Conservation (phyloP, 2,797 vertebrate genomes). For the Platalea minor region DNA sequence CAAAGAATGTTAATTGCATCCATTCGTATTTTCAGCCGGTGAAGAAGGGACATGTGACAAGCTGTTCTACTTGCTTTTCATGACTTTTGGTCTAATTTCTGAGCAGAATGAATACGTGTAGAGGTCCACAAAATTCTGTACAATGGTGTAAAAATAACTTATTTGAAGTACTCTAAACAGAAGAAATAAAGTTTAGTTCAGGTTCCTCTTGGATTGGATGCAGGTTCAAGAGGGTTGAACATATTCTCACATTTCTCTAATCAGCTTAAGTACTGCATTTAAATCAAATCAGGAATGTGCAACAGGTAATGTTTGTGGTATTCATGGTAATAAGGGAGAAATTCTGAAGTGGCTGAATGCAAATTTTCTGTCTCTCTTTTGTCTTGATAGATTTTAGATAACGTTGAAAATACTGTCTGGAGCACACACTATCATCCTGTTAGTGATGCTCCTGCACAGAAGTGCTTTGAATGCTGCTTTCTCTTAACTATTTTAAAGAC, state of each 20-base stretch:
- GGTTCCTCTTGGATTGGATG: background rate
- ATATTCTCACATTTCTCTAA: slow-evolving; percentile 45
- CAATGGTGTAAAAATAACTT: background rate
- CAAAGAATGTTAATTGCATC: background rate
- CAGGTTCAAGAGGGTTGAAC: slow-evolving; percentile 47
- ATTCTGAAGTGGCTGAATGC: slow-evolving; percentile 54
- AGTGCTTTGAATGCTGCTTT: background rate
- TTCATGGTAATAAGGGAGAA: slow-evolving; percentile 66
- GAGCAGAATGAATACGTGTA: background rate
- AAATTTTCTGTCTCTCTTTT: slow-evolving; percentile 52
- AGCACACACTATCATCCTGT: background rate
- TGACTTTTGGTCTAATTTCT: background rate
- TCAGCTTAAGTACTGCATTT: slow-evolving; percentile 66
- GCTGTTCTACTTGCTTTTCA: background rate
- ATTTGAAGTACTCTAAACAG: background rate
- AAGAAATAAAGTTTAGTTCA: slow-evolving; percentile 38
- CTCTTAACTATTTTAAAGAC: background rate
- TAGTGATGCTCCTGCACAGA: background rate
- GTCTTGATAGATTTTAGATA: slow-evolving; percentile 33
- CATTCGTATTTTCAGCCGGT: background rate
- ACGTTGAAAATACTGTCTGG: background rate
- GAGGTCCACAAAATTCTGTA: background rate
- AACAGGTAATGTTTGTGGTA: slow-evolving; percentile 63
- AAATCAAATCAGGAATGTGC: slow-evolving; percentile 64
- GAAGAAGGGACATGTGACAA: background rate